These are phyloP conservation scores for roundworm (Caenorhabditis elegans) DNA, from an alignment of 1,140 invertebrate species.

Conservation along the genomic window WBcel235 BX284606.5:12378501-12379000, in stretches of 20 bases:
- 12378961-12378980: no score
- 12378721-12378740: no score
- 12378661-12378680: no score
- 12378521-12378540: not conserved
- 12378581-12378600: not conserved
- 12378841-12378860: not conserved
- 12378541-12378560: constrained; percentile 1
- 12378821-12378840: not conserved
- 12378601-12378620: not conserved
- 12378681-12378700: not conserved
- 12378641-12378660: not conserved
- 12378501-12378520: not conserved
- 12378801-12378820: not conserved
- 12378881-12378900: not conserved
- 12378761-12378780: constrained; percentile 1
- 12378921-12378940: not conserved
- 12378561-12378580: constrained; percentile 8
- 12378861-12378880: not conserved
- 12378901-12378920: not conserved
- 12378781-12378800: constrained; percentile 23
- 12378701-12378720: constrained; percentile 5
- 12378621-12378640: not conserved
- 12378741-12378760: not conserved
- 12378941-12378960: not conserved
- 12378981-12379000: no score